phyloP scores from a whole-genome alignment of 2,113 vertebrate genomes.

The Arizona elegans region DNA sequence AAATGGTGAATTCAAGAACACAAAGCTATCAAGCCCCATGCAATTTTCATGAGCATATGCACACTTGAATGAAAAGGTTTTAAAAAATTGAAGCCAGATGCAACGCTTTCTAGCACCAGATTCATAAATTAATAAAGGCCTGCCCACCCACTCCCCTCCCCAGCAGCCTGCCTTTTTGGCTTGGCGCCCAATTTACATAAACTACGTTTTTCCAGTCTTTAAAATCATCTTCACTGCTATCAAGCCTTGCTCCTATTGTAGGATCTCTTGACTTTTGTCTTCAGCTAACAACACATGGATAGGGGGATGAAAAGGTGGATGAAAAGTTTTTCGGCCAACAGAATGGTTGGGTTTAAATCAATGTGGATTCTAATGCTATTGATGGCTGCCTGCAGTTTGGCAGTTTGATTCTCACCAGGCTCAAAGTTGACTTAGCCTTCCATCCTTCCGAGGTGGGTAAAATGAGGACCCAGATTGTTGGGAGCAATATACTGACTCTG shows the following conservation, averaged over 20 bases:
- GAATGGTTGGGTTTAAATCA: not conserved
- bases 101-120: slow-evolving; percentile 18
- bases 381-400: no score
- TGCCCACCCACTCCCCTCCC: not conserved
- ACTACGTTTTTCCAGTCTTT: not conserved
- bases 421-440: no score
- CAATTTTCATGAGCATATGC: slow-evolving; percentile 29
- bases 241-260: not conserved
- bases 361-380: not conserved
- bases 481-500: no score
- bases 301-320: not conserved
- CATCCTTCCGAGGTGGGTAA: no score
- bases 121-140: slow-evolving; percentile 23
- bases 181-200: not conserved
- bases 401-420: no score
- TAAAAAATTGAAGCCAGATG: slow-evolving; percentile 25
- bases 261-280: not conserved
- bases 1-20: not conserved
- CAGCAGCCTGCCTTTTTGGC: not conserved
- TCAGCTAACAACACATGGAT: not conserved
- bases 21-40: slow-evolving; percentile 5
- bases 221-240: not conserved
- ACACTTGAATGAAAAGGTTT: slow-evolving; percentile 11
- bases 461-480: no score
- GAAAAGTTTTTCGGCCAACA: not conserved